Base-by-base conservation (phyloP, 2,888 invertebrate species). In the Lamellibrachia satsuma region DNA sequence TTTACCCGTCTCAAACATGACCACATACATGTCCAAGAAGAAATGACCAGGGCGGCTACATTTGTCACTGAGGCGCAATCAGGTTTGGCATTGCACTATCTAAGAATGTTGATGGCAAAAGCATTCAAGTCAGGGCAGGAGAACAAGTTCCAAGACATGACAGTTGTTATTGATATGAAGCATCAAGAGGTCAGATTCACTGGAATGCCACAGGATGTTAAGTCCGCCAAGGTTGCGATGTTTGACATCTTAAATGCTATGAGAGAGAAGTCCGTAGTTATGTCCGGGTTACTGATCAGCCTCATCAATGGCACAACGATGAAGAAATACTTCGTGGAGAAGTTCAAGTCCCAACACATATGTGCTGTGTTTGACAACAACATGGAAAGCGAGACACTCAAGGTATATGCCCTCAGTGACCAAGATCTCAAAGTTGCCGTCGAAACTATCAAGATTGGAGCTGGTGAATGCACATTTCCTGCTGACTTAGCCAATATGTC, bases 211-310 rank as follows among this genome's bases (percentile, higher is more conserved):
- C n/a, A 90, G 11, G 92, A 92, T 60, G 92, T 92, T 7, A 39
- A 92, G 39, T 52, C 92, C 15, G 92, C 75, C 55, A 93, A 92
- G 57, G 15, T 92, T 7, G 3, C n/a, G 22, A 92, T 93, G 92
- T 92, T 57, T 52, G 93, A 92, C 27, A 75, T 90, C 8, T 22
- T 93, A 52, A 90, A 90, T 52, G 11, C 52, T 39, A 91, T 93
- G n/a, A 90, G 3, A 75, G 22, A 75, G 75, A 75, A 22, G 22
- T 22, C 90, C 1, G n/a, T 57, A 39, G 92, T 92, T 4, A 52
- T 52, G 15, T 39, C 90, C 51, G 55, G 52, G 90, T 92, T 15
- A n/a, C n/a, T 52, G 90, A 91, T 9, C 39, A 90, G 90, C n/a
- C 22, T 52, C 3, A 51, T 55, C 51, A 39, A 39, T 51, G 75